Evolutionary conservation across 2,797 vertebrate species (phyloP).

Genomic region (Notolepis coatsorum): DNA sequence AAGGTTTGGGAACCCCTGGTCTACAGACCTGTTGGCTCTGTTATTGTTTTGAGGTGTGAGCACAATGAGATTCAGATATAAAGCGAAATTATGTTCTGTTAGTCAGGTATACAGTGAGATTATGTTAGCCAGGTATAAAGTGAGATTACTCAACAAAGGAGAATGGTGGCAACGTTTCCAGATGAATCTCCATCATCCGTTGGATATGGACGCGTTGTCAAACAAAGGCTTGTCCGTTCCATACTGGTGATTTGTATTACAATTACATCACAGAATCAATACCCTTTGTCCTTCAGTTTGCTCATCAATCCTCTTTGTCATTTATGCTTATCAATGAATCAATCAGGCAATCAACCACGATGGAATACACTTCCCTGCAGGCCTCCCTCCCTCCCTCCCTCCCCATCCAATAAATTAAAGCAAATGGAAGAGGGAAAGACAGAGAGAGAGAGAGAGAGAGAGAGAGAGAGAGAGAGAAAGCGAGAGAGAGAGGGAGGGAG

Average conservation of each 20-base stretch:
- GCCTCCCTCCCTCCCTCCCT: neutral
- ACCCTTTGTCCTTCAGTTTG: slow-evolving; percentile 40
- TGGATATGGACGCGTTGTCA: neutral
- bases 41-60: too few species aligned
- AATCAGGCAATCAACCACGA: slow-evolving; percentile 58
- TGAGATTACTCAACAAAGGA: neutral
- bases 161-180: neutral
- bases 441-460: neutral
- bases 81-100: too few species aligned
- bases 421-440: neutral
- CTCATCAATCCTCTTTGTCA: slow-evolving; percentile 54
- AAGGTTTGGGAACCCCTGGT: too few species aligned
- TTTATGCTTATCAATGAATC: slow-evolving; percentile 67
- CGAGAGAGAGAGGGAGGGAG: neutral
- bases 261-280: slow-evolving; percentile 53
- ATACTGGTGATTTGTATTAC: slow-evolving; percentile 54
- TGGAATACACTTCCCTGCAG: slow-evolving; percentile 37
- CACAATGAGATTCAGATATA: too few species aligned
- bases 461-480: neutral
- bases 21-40: too few species aligned
- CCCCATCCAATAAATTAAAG: neutral
- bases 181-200: slow-evolving; percentile 4
- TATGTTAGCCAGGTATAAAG: neutral
- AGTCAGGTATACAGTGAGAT: too few species aligned
- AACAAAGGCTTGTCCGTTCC: slow-evolving; percentile 21